These are phyloP conservation scores for Butorides virescens DNA, from an alignment of 2,113 vertebrate species.

Conservation along the genomic window DNA sequence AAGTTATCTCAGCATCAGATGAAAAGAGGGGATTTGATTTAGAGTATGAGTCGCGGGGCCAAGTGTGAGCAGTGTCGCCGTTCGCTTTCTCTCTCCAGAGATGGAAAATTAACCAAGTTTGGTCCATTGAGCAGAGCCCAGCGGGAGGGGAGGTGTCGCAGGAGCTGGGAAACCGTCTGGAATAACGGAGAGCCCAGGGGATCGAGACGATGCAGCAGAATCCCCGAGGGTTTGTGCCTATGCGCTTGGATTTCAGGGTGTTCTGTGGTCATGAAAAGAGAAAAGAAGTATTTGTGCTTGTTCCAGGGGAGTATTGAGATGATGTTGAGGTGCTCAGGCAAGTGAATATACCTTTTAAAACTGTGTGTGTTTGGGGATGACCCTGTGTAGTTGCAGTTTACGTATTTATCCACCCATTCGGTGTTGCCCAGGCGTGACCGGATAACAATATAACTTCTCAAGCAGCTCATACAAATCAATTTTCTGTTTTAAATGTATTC, in stretches of 20 bases:
- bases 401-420: background rate
- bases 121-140: background rate
- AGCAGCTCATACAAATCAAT: background rate
- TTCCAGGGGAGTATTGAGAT: background rate
- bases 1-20: background rate
- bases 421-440: background rate
- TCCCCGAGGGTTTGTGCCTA: background rate
- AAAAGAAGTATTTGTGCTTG: background rate
- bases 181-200: background rate
- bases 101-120: background rate
- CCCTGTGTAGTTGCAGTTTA: background rate
- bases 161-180: background rate
- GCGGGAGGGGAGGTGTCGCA: background rate
- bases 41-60: background rate
- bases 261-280: background rate
- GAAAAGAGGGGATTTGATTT: background rate
- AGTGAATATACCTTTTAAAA: background rate
- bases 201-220: rapidly evolving
- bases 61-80: background rate
- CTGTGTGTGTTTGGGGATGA: background rate
- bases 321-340: background rate
- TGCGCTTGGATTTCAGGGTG: background rate
- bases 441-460: background rate
- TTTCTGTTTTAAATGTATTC: conserved; percentile 3
- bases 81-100: background rate